These are phyloP conservation scores for Melitaea athalia DNA, from an alignment of 2,888 invertebrate genomes.

Conservation along the genomic window DNA sequence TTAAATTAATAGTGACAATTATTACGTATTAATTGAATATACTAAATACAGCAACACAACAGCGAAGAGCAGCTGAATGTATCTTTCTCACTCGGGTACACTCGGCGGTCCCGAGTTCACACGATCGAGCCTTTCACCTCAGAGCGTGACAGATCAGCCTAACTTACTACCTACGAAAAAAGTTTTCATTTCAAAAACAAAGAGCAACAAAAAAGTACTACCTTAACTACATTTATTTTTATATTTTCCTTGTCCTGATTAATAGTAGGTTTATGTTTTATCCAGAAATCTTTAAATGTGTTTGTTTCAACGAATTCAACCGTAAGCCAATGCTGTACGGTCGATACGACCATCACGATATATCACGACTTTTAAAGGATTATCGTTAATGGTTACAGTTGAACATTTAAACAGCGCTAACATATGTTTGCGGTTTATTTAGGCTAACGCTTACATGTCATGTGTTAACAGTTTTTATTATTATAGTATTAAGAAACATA, in stretches of 20 bases:
- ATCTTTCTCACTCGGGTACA: too few species aligned
- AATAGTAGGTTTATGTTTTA: slow-evolving; percentile 57
- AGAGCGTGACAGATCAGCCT: too few species aligned
- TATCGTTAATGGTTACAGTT: slow-evolving; percentile 63
- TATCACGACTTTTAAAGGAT: slow-evolving; percentile 64
- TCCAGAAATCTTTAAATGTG: slow-evolving; percentile 58
- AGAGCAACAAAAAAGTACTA: neutral
- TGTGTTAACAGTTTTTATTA: neutral
- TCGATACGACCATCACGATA: slow-evolving; percentile 39
- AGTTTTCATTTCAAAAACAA: neutral
- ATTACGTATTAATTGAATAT: too few species aligned
- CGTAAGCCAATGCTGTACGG: slow-evolving; percentile 43
- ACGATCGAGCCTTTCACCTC: too few species aligned
- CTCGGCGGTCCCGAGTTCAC: too few species aligned
- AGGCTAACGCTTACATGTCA: neutral
- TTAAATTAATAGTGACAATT: too few species aligned
- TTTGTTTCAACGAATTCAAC: slow-evolving; percentile 54
- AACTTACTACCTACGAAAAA: too few species aligned
- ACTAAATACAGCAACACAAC: too few species aligned
- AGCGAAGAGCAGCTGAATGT: too few species aligned
- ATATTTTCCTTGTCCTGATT: slow-evolving; percentile 55
- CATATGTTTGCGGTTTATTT: slow-evolving; percentile 59
- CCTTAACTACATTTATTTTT: slow-evolving; percentile 14
- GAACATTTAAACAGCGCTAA: slow-evolving; percentile 48
- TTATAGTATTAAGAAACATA: neutral